Conservation (phyloP, 2,888 invertebrate genomes). For the Clistopyga incitator region DNA sequence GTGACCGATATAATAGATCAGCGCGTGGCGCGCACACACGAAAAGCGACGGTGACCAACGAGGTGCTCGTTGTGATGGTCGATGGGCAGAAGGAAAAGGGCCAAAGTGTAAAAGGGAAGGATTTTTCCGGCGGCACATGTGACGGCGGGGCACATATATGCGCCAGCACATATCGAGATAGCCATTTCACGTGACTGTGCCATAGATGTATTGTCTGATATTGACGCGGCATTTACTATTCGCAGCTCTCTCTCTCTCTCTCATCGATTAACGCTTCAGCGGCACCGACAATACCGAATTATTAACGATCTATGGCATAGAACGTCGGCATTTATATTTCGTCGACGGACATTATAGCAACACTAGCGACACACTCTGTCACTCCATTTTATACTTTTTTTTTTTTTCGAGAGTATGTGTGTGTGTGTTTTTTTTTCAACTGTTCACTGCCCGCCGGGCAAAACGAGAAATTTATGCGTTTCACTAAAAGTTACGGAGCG, state of each 20-base stretch:
- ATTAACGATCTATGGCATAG: slow-evolving; percentile 16
- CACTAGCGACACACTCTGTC: slow-evolving; percentile 1
- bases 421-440: too few relatives aligned
- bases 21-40: slow-evolving; percentile 1
- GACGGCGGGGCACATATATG: background rate
- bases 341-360: background rate
- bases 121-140: background rate
- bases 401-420: background rate
- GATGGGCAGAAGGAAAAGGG: background rate
- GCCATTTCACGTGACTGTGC: background rate
- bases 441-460: background rate
- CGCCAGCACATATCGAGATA: background rate
- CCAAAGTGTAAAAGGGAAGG: background rate
- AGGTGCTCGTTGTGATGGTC: background rate
- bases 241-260: slow-evolving; percentile 12
- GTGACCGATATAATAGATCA: slow-evolving; percentile 8
- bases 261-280: slow-evolving; percentile 5
- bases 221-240: slow-evolving; percentile 19
- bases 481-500: background rate
- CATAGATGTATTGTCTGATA: slow-evolving; percentile 15
- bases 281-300: slow-evolving; percentile 1
- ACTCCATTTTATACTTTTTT: slow-evolving; percentile 14
- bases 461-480: slow-evolving; percentile 1
- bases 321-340: slow-evolving; percentile 9
- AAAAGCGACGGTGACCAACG: background rate